Base-by-base conservation (phyloP, 2,888 invertebrate genomes). In the Chrysodeixis includens region DNA sequence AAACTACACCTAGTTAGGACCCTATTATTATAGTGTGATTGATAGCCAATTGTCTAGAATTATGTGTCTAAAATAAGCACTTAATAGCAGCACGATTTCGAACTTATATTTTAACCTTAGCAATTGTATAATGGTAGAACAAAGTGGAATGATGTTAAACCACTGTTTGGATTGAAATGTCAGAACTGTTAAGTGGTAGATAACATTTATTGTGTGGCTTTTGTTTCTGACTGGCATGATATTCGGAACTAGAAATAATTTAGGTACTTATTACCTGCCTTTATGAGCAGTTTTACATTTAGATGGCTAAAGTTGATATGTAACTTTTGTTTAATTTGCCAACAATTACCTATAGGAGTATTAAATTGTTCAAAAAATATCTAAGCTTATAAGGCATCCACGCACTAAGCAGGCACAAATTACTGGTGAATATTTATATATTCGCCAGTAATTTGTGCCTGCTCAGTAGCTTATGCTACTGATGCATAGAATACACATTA, bases 41-140 rank as follows among this genome's bases (percentile, higher is more conserved):
- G 30, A 76, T 57, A 71, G 18, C 46, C 20, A 44, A 55, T 51
- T 32, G 22, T 12, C 30, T 62, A 49, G 30, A 71, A 35, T 46
- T 8, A 53, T 49, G 46, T 60, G 20, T 30, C 14, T 3, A 30
- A 74, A 62, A 69, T 60, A 66, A 55, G 18, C 56, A 44, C n/a
- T n/a, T 57, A 16, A 52, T 52, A 18, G 12, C 32, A 12, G 40
- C 75, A 76, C 76, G 79, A 76, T 35, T 66, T n/a, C 54, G 72
- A 76, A 76, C 75, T 63, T 64, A 56, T 63, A 69, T 51, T 46
- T 62, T 62, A 56, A 51, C 55, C 35, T 52, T 10, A 22, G 20
- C 40, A 64, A 59, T 9, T 35, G 44, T 57, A 55, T 59, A 40
- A 26, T 26, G 52, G 57, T 56, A 55, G 40, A 62, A 70, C 58